Conservation (phyloP, 2,797 vertebrate species). For the Platyrinchus mystaceus region DNA sequence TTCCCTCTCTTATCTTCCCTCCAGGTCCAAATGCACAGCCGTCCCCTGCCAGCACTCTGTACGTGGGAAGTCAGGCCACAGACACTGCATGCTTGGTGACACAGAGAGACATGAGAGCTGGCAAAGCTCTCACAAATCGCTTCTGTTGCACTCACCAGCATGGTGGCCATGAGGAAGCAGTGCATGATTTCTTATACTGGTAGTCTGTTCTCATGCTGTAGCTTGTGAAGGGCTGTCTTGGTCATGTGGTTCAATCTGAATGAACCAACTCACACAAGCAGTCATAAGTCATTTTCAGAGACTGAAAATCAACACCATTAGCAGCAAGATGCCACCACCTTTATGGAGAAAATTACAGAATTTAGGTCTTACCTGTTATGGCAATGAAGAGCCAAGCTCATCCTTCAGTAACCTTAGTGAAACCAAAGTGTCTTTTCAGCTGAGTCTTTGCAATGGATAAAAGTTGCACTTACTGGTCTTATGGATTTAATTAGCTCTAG, state of each 20-base stretch:
- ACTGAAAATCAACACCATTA: neutral
- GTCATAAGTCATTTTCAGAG: neutral
- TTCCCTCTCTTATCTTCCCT: neutral
- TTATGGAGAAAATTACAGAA: neutral
- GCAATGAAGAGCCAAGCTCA: neutral
- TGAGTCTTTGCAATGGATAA: neutral
- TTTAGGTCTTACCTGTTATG: neutral
- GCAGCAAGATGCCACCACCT: neutral
- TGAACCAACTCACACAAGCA: neutral
- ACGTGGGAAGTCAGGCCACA: neutral
- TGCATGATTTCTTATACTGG: neutral
- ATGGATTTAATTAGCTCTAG: neutral
- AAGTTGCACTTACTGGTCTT: neutral
- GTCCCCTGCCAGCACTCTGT: accelerated
- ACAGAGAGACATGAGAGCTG: neutral
- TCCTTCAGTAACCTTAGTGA: neutral
- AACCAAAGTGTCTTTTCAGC: neutral
- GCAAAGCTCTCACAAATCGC: neutral
- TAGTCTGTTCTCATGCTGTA: neutral
- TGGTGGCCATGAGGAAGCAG: neutral
- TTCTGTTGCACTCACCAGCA: neutral
- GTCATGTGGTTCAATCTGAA: neutral
- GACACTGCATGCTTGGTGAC: neutral
- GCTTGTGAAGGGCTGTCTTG: neutral
- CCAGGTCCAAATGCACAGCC: accelerated